These are phyloP conservation scores for Caradrina clavipalpis DNA, from an alignment of 2,888 invertebrate species.

Conservation along the genomic window DNA sequence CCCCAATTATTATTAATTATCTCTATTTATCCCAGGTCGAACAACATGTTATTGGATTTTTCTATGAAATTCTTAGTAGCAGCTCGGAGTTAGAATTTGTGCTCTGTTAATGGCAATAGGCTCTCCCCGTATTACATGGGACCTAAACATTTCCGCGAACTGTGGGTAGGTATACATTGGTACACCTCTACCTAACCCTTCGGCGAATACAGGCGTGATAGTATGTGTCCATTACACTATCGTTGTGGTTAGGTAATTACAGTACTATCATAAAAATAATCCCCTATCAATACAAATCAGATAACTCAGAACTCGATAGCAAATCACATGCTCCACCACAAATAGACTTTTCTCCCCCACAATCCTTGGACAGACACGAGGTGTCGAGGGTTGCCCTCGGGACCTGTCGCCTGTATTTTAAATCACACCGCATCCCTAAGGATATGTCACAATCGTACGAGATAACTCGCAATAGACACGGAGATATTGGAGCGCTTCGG, in stretches of 20 bases:
- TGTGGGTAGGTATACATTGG: too few species aligned
- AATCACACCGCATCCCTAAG: conserved; percentile 67
- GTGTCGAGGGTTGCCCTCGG: conserved; percentile 50
- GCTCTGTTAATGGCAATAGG: too few species aligned
- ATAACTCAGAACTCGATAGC: conserved; percentile 6
- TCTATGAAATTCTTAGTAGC: too few species aligned
- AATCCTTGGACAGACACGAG: conserved; percentile 29
- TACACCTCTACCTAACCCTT: too few species aligned
- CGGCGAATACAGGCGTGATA: too few species aligned
- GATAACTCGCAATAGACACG: conserved; percentile 53
- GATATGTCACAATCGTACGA: conserved; percentile 64
- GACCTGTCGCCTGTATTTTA: conserved; percentile 65
- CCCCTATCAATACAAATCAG: not conserved
- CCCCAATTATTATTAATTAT: too few species aligned
- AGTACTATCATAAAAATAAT: not conserved
- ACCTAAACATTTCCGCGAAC: too few species aligned
- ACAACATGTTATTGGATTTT: too few species aligned
- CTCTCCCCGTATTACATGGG: too few species aligned
- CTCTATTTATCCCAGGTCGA: too few species aligned
- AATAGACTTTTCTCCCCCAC: conserved; percentile 35
- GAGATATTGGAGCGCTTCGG: conserved; percentile 17
- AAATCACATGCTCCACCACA: conserved; percentile 17
- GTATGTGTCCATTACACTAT: not conserved
- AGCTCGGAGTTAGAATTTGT: too few species aligned
- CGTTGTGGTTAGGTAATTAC: not conserved